These are phyloP conservation scores for Mionectes olivaceus DNA, from an alignment of 2,797 vertebrate species.

Conservation along the genomic window DNA sequence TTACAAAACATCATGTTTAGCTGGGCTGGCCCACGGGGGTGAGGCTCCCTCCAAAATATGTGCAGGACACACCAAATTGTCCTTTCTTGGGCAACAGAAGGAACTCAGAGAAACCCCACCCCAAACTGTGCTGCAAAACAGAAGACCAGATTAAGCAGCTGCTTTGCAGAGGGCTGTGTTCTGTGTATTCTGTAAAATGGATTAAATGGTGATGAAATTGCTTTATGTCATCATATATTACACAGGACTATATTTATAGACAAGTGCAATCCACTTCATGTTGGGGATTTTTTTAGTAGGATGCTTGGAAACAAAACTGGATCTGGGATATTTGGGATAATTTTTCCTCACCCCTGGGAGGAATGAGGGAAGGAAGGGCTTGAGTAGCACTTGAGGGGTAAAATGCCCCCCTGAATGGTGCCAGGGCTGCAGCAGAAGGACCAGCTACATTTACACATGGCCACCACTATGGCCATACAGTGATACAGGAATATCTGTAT, in stretches of 20 bases:
- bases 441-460: background rate
- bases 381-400: background rate
- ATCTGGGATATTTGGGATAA: background rate
- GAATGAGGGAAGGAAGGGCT: background rate
- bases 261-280: background rate
- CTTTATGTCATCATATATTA: background rate
- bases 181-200: background rate
- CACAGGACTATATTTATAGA: background rate
- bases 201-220: background rate
- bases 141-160: background rate
- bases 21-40: background rate
- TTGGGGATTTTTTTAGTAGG: background rate
- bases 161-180: background rate
- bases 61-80: background rate
- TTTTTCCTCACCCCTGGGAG: background rate
- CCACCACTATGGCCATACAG: background rate
- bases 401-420: background rate
- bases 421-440: background rate
- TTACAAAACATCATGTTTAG: background rate
- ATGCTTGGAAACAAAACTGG: background rate
- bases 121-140: background rate
- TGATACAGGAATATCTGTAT: background rate
- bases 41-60: rapidly evolving
- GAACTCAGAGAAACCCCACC: background rate
- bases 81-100: background rate